Conservation (phyloP, 1,140 invertebrate species). For the Formica exsecta region DNA sequence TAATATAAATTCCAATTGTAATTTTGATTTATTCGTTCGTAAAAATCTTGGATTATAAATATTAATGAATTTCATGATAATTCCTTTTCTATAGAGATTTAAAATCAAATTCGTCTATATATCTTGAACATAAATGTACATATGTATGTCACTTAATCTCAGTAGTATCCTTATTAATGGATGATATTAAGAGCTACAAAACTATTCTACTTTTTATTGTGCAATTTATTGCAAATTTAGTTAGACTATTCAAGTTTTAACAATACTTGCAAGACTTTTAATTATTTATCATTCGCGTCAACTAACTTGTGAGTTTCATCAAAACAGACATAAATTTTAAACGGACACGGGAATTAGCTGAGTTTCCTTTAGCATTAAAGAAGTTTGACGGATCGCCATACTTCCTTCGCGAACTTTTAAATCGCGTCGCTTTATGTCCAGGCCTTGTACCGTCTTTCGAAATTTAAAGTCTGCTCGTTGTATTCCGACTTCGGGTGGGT, state of each 20-base stretch:
- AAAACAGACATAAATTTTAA: constrained; percentile 53
- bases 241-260: background rate
- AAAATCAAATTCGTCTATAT: background rate
- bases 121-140: background rate
- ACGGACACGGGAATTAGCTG: constrained; percentile 45
- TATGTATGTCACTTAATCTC: background rate
- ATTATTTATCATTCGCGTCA: constrained; percentile 41
- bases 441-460: constrained; percentile 39
- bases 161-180: background rate
- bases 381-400: constrained; percentile 50
- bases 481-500: constrained; percentile 38
- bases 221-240: background rate
- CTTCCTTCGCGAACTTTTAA: constrained; percentile 53
- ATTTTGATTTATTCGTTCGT: constrained; percentile 3
- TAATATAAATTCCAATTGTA: background rate
- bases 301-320: background rate
- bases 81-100: constrained; percentile 1
- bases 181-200: background rate
- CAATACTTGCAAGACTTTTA: constrained; percentile 23
- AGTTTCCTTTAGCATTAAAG: constrained; percentile 33
- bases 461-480: constrained; percentile 56
- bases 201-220: background rate
- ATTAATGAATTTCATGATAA: background rate
- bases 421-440: constrained; percentile 50
- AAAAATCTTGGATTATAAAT: background rate